Evolutionary conservation across 2,113 vertebrate species (phyloP).

Genomic region (Thunnus thynnus): DNA sequence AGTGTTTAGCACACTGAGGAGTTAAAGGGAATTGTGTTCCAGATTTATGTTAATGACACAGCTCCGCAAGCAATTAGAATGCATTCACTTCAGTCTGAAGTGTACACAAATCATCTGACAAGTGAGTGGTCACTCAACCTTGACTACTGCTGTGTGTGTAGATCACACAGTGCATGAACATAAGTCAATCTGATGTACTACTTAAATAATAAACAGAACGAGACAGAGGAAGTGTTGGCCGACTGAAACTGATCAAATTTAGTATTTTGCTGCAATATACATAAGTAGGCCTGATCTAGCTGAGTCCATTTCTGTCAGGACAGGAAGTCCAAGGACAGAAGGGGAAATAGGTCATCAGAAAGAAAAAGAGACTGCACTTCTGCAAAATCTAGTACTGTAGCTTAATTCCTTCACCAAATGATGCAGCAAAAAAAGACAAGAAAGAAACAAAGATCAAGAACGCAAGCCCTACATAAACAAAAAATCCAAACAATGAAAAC

Average conservation of each 20-base stretch:
- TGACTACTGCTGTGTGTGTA: slow-evolving; percentile 44
- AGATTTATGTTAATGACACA: slow-evolving; percentile 73
- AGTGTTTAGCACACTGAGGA: slow-evolving; percentile 76
- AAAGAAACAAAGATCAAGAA: slow-evolving; percentile 68
- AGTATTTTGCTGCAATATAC: slow-evolving; percentile 41
- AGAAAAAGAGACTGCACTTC: slow-evolving; percentile 76
- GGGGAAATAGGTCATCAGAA: slow-evolving; percentile 60
- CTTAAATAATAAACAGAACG: slow-evolving; percentile 32
- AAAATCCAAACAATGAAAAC: slow-evolving; percentile 68
- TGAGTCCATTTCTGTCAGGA: slow-evolving; percentile 42
- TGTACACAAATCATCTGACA: slow-evolving; percentile 73
- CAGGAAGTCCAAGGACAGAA: slow-evolving; percentile 34
- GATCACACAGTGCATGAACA: slow-evolving; percentile 51
- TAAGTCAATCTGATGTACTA: slow-evolving; percentile 35
- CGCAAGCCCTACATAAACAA: slow-evolving; percentile 62
- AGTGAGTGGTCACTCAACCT: slow-evolving; percentile 71
- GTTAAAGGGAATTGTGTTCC: slow-evolving; percentile 63
- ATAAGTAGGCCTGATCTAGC: slow-evolving; percentile 34
- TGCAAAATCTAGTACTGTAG: slow-evolving; percentile 78
- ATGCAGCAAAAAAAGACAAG: slow-evolving; percentile 58
- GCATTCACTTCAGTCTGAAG: slow-evolving; percentile 59
- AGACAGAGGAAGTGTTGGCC: slow-evolving; percentile 1
- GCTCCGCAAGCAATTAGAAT: slow-evolving; percentile 69
- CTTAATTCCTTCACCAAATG: slow-evolving; percentile 67
- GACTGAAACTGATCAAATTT: slow-evolving; percentile 40